phyloP scores from a whole-genome alignment of 2,113 vertebrate genomes.

The Protomyctophum bolini region DNA sequence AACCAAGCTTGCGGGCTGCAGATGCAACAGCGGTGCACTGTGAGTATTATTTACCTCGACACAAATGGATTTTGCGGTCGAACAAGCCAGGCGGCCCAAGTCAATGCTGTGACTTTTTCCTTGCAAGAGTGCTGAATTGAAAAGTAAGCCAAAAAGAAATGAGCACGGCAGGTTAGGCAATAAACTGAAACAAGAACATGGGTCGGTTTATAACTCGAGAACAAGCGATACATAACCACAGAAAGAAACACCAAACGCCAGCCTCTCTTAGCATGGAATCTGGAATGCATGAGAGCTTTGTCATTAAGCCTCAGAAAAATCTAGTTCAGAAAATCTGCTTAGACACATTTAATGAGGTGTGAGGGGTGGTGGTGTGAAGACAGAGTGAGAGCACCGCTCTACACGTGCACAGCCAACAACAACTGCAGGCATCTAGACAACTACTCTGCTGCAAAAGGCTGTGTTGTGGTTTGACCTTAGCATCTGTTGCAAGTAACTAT shows the following conservation, averaged over 20 bases:
- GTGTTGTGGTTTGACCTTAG: conserved; percentile 31
- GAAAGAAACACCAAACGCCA: conserved; percentile 2
- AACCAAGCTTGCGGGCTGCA: conserved; percentile 10
- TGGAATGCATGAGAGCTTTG: conserved; percentile 40
- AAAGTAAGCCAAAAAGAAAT: conserved; percentile 11
- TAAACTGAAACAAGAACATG: conserved; percentile 16
- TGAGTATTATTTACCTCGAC: conserved; percentile 29
- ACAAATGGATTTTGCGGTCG: conserved; percentile 45
- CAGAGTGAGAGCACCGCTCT: conserved; percentile 19
- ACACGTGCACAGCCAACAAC: conserved; percentile 31
- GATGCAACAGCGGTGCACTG: conserved; percentile 4
- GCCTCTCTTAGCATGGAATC: conserved; percentile 26
- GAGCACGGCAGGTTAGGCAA: background rate
- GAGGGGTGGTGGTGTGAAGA: conserved; percentile 36
- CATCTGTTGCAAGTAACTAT: conserved; percentile 24
- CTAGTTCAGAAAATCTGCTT: conserved; percentile 50
- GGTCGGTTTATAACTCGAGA: conserved; percentile 26
- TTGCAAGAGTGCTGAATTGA: conserved; percentile 17
- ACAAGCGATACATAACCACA: background rate
- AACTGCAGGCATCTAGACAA: conserved; percentile 8
- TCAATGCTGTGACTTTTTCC: conserved; percentile 29
- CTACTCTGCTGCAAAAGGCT: background rate
- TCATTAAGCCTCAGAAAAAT: conserved; percentile 49
- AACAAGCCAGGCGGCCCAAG: conserved; percentile 15
- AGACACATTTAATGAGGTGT: conserved; percentile 56